phyloP scores from a whole-genome alignment of 2,888 invertebrate species.

The Leucophora obtusa region DNA sequence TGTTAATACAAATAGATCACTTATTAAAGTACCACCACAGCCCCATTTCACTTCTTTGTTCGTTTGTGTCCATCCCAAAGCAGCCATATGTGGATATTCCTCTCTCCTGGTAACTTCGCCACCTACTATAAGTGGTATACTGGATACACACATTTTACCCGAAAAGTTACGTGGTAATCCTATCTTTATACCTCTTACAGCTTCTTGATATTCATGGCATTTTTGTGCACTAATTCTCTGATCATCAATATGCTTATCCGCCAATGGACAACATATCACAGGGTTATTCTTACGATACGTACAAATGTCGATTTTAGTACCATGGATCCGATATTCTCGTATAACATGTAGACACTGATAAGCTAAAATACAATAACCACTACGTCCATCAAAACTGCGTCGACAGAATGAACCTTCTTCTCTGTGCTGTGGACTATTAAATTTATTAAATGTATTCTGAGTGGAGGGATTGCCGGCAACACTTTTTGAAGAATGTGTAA shows the following conservation, averaged over 20 bases:
- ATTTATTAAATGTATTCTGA: background rate
- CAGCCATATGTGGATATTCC: slow-evolving; percentile 82
- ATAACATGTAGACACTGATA: slow-evolving; percentile 75
- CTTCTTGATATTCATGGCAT: slow-evolving; percentile 80
- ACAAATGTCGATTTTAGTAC: slow-evolving; percentile 73
- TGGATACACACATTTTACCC: slow-evolving; percentile 73
- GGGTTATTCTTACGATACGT: slow-evolving; percentile 72
- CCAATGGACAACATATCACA: slow-evolving; percentile 77
- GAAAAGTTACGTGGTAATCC: slow-evolving; percentile 68
- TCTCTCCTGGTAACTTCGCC: slow-evolving; percentile 79
- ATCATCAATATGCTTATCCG: slow-evolving; percentile 70
- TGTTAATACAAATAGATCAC: slow-evolving; percentile 71
- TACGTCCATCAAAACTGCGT: slow-evolving; percentile 75
- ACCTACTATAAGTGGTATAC: slow-evolving; percentile 80
- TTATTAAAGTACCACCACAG: slow-evolving; percentile 74
- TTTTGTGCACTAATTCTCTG: slow-evolving; percentile 76
- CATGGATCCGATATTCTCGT: slow-evolving; percentile 73
- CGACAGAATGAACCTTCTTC: slow-evolving; percentile 75
- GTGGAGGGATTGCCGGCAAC: background rate
- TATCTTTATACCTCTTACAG: slow-evolving; percentile 70
- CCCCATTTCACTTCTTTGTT: slow-evolving; percentile 72
- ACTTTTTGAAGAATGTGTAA: slow-evolving; percentile 40
- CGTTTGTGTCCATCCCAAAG: slow-evolving; percentile 75
- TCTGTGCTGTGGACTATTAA: slow-evolving; percentile 27
- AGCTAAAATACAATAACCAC: slow-evolving; percentile 76